Base-by-base conservation (phyloP, 2,797 vertebrate species). In the Acrossocheilus fasciatus region DNA sequence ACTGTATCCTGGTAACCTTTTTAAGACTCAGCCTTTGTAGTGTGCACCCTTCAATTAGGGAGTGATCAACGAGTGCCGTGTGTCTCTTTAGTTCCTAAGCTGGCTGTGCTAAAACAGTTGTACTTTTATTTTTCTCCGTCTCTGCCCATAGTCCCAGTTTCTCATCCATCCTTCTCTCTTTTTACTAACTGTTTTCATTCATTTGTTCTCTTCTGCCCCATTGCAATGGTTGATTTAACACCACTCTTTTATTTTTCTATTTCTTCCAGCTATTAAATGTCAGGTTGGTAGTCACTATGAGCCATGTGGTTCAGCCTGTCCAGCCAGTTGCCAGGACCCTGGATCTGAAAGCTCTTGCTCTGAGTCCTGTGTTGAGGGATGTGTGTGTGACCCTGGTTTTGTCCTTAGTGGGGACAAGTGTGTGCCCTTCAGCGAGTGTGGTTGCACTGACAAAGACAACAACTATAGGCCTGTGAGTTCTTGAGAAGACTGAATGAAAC, bases 321-420 rank as follows among this genome's bases (percentile, higher is more conserved):
- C 96, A 9, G 88, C 96, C 74, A 97, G 95, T 89, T 98, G 97
- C 79, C 93, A 95, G 87, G 89, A 94, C 70, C 94, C 92, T 2
- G 89, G 87, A 54, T 47, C 92, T 6, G 39, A 2, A 6, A 89
- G 89, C 87, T 89, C 91, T 47, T 98, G 97, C 87, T 89, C 88
- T 82, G 86, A 91, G 30, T 92, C 95, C 34, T 96, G 96, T 82
- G 95, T 97, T 84, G 97, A 98, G 91, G 97, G 97, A 14, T 98
- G 97, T 75, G 89, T 96, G 89, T 98, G 97, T 82, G 91, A 97
- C 73, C n/a, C 93, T 1, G 95, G 94, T 12, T 94, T 96, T 4
- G 39, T 98, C 89, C 94, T 97, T 87, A 97, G 97, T 23, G 97
- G 97, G 86, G 95, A 96, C 90, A 94, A 92, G 82, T 98, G 97